Evolutionary conservation across 2,113 vertebrate species (phyloP).

Genomic region (Enhydra lutris): DNA sequence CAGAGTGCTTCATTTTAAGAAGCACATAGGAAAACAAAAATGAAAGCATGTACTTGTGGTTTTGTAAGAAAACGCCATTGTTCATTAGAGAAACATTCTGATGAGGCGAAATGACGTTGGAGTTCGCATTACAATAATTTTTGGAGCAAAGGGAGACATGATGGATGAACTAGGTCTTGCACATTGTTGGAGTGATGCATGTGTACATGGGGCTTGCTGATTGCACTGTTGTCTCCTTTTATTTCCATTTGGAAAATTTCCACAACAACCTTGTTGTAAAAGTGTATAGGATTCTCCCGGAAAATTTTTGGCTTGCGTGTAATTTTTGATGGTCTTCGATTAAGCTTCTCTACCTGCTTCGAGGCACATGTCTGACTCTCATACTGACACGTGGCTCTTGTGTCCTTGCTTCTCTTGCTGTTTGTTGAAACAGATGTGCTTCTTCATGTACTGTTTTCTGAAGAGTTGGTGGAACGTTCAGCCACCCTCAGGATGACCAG

Average conservation of each 20-base stretch:
- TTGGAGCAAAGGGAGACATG: neutral
- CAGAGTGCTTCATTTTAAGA: neutral
- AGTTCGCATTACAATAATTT: neutral
- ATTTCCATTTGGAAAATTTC: neutral
- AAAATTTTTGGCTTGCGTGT: fast-evolving
- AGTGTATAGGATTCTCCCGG: neutral
- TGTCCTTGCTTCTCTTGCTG: too few relatives aligned
- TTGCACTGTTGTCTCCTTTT: neutral
- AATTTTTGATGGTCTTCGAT: neutral
- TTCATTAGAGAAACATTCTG: neutral
- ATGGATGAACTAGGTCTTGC: neutral
- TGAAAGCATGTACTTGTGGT: neutral
- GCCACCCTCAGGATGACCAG: neutral
- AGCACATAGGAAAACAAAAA: fast-evolving
- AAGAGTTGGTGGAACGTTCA: neutral
- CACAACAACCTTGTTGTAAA: neutral
- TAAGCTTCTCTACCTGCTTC: neutral
- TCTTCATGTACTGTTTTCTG: neutral
- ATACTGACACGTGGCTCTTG: fast-evolving
- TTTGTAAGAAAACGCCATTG: neutral
- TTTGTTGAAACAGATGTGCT: neutral
- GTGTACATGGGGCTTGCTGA: neutral
- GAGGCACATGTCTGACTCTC: fast-evolving
- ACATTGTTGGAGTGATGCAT: neutral
- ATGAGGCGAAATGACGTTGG: neutral